Percentiles rank a stretch among this genome's conserved stretches.
Conservation (phyloP, 2,113 vertebrate genomes). For the Tragulus kanchil region DNA sequence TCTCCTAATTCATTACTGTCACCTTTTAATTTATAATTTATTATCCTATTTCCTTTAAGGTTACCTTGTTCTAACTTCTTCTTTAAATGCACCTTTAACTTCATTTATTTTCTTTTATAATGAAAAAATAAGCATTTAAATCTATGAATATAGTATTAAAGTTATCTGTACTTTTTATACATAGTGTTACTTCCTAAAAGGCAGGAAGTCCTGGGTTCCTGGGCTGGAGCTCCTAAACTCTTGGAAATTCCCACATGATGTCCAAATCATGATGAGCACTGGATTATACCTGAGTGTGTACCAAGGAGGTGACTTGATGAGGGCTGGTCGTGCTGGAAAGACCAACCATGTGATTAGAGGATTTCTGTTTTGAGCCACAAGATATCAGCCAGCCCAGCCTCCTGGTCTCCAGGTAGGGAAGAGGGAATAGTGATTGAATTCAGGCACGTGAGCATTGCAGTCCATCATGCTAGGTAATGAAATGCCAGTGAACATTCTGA, state of each 20-base stretch:
- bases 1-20: not conserved
- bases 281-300: not conserved
- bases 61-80: not conserved
- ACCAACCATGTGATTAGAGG: not conserved
- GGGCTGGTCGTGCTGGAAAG: not conserved
- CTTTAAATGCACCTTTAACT: not conserved
- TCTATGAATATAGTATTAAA: not conserved
- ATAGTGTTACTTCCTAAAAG: not conserved
- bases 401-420: not conserved
- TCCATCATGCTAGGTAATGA: not conserved
- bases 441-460: not conserved
- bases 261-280: too few species aligned
- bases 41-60: not conserved
- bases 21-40: not conserved
- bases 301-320: not conserved
- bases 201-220: not conserved
- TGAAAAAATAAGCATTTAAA: not conserved
- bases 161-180: not conserved
- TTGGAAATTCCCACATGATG: not conserved
- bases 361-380: not conserved
- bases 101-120: not conserved
- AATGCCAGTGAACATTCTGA: not conserved
- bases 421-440: not conserved
- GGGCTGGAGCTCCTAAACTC: not conserved
- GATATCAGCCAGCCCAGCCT: not conserved